phyloP scores from a whole-genome alignment of 1,140 invertebrate genomes.

The Chironomus striatipennis region DNA sequence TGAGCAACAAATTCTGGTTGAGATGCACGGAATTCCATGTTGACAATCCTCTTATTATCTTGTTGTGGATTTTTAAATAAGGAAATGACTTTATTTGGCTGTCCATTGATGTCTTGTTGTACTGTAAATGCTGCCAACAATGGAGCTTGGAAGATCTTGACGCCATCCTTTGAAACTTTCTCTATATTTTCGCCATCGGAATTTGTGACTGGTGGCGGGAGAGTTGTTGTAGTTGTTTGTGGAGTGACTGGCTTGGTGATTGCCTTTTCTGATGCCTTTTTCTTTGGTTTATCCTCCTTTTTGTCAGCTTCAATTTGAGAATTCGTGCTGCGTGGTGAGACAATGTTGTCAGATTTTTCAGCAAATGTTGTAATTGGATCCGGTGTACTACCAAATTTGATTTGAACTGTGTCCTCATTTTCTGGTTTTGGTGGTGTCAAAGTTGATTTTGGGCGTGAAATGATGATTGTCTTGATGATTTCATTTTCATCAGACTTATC shows the following conservation, averaged over 20 bases:
- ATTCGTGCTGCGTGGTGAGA: not conserved
- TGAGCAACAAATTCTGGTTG: conserved; percentile 32
- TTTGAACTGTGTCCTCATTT: not conserved
- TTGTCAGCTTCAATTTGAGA: not conserved
- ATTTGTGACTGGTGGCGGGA: conserved; percentile 49
- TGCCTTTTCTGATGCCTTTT: conserved; percentile 34
- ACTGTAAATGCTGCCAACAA: conserved; percentile 74
- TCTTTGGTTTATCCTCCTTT: not conserved
- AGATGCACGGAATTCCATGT: conserved; percentile 30
- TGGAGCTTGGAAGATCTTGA: conserved; percentile 70
- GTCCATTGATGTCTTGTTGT: conserved; percentile 64
- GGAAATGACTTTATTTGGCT: conserved; percentile 66
- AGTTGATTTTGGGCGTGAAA: not conserved
- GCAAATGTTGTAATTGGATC: not conserved
- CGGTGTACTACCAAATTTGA: not conserved
- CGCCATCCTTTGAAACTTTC: conserved; percentile 55
- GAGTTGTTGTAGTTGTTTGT: conserved; percentile 45
- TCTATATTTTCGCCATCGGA: conserved; percentile 56
- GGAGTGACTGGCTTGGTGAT: conserved; percentile 40
- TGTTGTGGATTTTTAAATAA: conserved; percentile 24
- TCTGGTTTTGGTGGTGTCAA: conserved; percentile 4
- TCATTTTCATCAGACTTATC: conserved; percentile 3
- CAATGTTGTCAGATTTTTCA: not conserved
- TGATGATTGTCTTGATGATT: conserved; percentile 4
- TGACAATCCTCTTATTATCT: conserved; percentile 24